These are phyloP conservation scores for Heliocidaris tuberculata DNA, from an alignment of 35 echinoderm and acorn worm genomes.

Conservation along the genomic window DNA sequence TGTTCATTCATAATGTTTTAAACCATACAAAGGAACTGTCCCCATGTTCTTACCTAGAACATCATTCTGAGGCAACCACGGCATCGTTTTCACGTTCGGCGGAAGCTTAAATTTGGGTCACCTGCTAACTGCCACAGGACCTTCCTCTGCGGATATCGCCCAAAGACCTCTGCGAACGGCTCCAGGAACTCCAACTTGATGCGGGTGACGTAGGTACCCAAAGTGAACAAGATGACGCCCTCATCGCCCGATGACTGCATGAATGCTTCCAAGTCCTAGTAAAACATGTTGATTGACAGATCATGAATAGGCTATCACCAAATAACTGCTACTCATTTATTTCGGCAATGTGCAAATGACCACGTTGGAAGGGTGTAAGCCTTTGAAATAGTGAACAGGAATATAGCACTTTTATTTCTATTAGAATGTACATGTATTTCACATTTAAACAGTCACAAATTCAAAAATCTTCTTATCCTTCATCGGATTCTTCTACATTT, in stretches of 20 bases:
- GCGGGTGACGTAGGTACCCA: conserved; percentile 53
- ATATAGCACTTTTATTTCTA: too few relatives aligned
- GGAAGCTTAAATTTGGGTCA: conserved; percentile 32
- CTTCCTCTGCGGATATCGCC: conserved; percentile 29
- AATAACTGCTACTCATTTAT: background rate
- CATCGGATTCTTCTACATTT: too few relatives aligned
- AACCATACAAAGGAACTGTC: background rate
- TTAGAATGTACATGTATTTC: too few relatives aligned
- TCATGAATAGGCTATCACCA: background rate
- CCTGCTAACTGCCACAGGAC: conserved; percentile 59
- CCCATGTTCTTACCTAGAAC: conserved; percentile 46
- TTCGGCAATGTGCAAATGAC: too few relatives aligned
- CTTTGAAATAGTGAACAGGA: too few relatives aligned
- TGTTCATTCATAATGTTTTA: too few relatives aligned
- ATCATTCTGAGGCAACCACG: conserved; percentile 76
- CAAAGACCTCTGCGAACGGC: conserved; percentile 42
- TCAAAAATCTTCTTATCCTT: too few relatives aligned
- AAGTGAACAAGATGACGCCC: conserved; percentile 59
- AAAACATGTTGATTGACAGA: background rate
- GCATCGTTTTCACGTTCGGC: conserved; percentile 43
- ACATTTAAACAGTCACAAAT: too few relatives aligned
- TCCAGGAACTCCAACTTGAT: background rate
- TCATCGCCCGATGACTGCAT: conserved; percentile 57
- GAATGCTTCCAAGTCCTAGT: conserved; percentile 32
- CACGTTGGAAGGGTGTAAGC: too few relatives aligned